Conservation (phyloP, 2,113 vertebrate genomes). For the Pteruthius melanotis region DNA sequence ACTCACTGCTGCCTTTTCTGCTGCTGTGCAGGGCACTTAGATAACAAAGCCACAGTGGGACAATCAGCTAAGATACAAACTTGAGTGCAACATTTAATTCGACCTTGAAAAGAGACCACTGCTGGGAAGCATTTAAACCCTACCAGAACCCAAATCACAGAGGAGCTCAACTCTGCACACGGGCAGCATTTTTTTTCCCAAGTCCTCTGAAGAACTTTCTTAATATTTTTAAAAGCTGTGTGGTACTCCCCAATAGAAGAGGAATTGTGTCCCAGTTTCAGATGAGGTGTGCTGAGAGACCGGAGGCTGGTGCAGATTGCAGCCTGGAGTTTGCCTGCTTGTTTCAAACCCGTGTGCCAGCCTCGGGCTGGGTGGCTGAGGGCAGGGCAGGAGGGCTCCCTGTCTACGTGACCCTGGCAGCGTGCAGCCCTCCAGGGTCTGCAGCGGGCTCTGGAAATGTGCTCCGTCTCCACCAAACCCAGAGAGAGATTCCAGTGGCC, state of each 20-base stretch:
- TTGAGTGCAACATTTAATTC: not conserved
- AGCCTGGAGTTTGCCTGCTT: slow-evolving; percentile 24
- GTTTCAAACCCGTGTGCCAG: slow-evolving; percentile 69
- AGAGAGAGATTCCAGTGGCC: slow-evolving; percentile 2
- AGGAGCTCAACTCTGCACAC: not conserved
- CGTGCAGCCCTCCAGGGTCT: not conserved
- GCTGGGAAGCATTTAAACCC: slow-evolving; percentile 36
- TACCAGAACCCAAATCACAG: not conserved
- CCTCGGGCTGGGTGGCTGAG: not conserved
- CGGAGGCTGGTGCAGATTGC: slow-evolving; percentile 65
- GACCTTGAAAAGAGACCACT: slow-evolving; percentile 25
- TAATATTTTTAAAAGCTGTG: slow-evolving; percentile 68
- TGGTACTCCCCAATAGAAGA: not conserved
- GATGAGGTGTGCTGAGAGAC: slow-evolving; percentile 71
- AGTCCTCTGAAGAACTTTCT: slow-evolving; percentile 17
- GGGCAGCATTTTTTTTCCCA: no score
- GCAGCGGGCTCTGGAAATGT: not conserved
- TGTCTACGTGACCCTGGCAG: not conserved
- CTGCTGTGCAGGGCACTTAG: not conserved
- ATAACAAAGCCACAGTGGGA: not conserved
- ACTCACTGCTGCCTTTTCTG: not conserved
- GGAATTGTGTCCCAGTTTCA: slow-evolving; percentile 59
- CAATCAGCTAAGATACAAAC: not conserved
- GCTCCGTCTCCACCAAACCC: not conserved
- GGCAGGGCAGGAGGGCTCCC: not conserved